Evolutionary conservation across 2,113 vertebrate genomes (phyloP).

Genomic region (Silurus glanis): DNA sequence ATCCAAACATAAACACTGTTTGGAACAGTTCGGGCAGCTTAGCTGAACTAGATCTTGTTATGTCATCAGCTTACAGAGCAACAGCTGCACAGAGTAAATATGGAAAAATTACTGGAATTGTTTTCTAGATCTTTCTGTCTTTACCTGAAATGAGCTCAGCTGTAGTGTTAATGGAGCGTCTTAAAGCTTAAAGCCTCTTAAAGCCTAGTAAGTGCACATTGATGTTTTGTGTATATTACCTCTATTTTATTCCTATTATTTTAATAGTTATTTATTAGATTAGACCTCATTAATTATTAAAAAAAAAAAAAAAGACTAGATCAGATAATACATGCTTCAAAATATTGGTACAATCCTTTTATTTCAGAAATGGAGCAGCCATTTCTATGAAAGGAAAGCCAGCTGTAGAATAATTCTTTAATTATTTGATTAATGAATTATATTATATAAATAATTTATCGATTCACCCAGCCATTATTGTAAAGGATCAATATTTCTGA

Average conservation of each 20-base stretch:
- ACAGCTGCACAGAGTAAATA: constrained; percentile 29
- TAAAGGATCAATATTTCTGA: too few relatives aligned
- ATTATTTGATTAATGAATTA: too few relatives aligned
- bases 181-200: not conserved
- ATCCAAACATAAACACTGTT: not conserved
- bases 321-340: not conserved
- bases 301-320: not conserved
- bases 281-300: not conserved
- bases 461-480: too few relatives aligned
- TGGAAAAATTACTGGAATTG: constrained; percentile 18
- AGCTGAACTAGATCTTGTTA: constrained; percentile 14
- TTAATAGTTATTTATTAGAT: not conserved
- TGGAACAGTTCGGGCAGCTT: not conserved
- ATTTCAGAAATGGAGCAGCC: not conserved
- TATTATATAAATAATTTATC: too few relatives aligned
- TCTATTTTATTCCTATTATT: not conserved
- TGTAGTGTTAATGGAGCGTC: not conserved
- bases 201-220: not conserved
- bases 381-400: not conserved
- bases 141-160: not conserved
- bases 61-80: constrained; percentile 32
- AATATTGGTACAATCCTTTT: not conserved
- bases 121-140: not conserved
- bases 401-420: not conserved
- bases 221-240: not conserved